These are phyloP conservation scores for Ovibos moschatus DNA, from an alignment of 2,113 vertebrate species.

Conservation along the genomic window DNA sequence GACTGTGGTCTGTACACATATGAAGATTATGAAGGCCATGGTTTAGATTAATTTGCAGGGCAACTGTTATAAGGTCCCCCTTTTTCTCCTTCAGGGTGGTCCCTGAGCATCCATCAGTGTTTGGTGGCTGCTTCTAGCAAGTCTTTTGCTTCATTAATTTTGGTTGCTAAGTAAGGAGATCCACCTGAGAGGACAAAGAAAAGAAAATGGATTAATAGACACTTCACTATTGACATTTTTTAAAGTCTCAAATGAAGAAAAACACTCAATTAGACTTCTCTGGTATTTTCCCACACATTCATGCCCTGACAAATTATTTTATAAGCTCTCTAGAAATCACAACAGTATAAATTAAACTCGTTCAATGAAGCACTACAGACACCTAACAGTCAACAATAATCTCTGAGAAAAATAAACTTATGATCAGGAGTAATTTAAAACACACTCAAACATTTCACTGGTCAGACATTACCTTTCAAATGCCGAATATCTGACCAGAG, in stretches of 20 bases:
- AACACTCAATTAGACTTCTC: constrained; percentile 34
- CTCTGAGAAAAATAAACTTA: constrained; percentile 41
- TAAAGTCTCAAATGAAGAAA: neutral
- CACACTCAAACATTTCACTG: neutral
- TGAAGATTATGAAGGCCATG: neutral
- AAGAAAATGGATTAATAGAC: constrained; percentile 46
- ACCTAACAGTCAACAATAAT: constrained; percentile 42
- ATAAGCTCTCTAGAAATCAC: constrained; percentile 22
- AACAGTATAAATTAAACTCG: constrained; percentile 52
- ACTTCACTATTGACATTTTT: neutral
- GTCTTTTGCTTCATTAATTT: constrained; percentile 92
- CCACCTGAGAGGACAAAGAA: constrained; percentile 83
- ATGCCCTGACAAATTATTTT: constrained; percentile 26
- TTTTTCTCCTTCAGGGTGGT: neutral
- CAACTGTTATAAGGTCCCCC: neutral
- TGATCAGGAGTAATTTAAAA: constrained; percentile 7
- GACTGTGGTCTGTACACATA: neutral
- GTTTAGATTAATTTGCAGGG: neutral
- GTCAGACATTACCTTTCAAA: neutral
- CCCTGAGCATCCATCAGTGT: constrained; percentile 76
- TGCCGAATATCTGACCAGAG: neutral
- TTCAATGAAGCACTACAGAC: constrained; percentile 45
- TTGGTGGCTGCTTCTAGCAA: constrained; percentile 84
- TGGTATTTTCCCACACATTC: constrained; percentile 36
- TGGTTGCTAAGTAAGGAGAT: constrained; percentile 89